Percentiles rank a stretch among this genome's conserved stretches.
Conservation (phyloP, 2,888 invertebrate species). For the Gymnoscelis rufifasciata region DNA sequence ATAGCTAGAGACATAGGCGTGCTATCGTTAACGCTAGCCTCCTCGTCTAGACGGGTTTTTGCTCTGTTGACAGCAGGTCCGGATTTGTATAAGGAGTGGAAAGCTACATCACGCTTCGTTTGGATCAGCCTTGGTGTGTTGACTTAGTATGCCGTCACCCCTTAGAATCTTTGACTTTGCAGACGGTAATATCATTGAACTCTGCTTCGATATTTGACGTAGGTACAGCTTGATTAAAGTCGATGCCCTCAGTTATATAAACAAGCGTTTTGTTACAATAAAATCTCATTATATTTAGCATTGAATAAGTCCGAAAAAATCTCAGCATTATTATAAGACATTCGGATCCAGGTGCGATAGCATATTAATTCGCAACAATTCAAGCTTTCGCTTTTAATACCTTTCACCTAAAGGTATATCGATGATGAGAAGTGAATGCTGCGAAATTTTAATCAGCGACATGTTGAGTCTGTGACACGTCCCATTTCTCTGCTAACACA, state of each 20-base stretch:
- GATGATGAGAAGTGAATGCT: constrained; percentile 48
- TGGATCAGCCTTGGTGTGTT: constrained; percentile 11
- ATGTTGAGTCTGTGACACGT: constrained; percentile 6
- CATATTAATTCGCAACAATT: constrained; percentile 20
- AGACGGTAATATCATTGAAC: constrained; percentile 8
- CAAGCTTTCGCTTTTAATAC: constrained; percentile 44
- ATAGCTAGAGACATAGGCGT: constrained; percentile 40
- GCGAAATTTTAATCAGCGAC: constrained; percentile 15
- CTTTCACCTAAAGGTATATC: constrained; percentile 61
- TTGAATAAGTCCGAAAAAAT: too few species aligned
- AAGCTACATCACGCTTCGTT: constrained; percentile 25
- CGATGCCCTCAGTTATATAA: not conserved
- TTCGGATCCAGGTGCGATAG: not conserved
- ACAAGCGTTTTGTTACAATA: too few species aligned
- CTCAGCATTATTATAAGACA: not conserved
- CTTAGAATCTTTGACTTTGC: constrained; percentile 4
- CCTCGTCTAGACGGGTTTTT: constrained; percentile 65
- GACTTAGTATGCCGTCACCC: constrained; percentile 12
- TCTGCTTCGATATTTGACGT: not conserved
- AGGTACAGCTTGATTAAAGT: not conserved
- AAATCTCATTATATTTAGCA: too few species aligned
- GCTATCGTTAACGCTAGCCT: constrained; percentile 39
- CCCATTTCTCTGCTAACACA: too few species aligned
- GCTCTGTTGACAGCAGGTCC: constrained; percentile 48
- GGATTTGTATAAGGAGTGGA: constrained; percentile 40